A percentile compares a stretch with the other conserved stretches of the same genome.
Evolutionary conservation across 2,888 invertebrate genomes (phyloP).

Genomic region (Pseudococcus longispinus): DNA sequence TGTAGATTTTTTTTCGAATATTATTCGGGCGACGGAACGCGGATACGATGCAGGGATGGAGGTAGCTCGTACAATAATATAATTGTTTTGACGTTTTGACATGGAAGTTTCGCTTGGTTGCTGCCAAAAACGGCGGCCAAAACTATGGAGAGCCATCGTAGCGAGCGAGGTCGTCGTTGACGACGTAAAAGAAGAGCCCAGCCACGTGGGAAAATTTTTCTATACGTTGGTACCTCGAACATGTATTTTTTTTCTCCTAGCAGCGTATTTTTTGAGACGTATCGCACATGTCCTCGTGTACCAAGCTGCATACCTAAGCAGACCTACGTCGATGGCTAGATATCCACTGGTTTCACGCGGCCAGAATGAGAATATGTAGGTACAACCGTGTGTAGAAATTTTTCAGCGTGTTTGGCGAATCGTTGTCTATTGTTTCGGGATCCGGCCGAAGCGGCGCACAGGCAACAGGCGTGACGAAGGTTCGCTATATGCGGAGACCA

Average conservation of each 20-base stretch:
- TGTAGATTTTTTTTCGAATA: neutral
- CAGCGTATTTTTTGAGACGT: neutral
- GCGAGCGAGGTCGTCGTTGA: conserved; percentile 1
- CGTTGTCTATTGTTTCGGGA: conserved; percentile 13
- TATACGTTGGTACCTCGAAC: no score
- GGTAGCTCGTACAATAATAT: neutral
- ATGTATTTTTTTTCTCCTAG: neutral
- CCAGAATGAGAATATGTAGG: neutral
- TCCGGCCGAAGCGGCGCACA: neutral
- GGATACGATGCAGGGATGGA: neutral
- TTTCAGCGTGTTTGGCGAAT: neutral
- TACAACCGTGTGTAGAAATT: neutral
- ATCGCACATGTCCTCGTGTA: neutral
- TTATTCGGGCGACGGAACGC: neutral
- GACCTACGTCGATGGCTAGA: neutral
- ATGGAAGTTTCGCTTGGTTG: conserved; percentile 54
- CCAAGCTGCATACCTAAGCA: neutral
- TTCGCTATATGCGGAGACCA: neutral
- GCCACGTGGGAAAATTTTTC: conserved; percentile 38
- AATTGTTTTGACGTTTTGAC: conserved; percentile 56
- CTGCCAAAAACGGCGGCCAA: conserved; percentile 48
- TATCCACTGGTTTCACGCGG: neutral
- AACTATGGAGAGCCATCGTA: neutral
- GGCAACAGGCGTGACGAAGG: conserved; percentile 17
- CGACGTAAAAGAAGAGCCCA: neutral